phyloP scores from a whole-genome alignment of 2,888 invertebrate genomes.

The Cordilura impudica region DNA sequence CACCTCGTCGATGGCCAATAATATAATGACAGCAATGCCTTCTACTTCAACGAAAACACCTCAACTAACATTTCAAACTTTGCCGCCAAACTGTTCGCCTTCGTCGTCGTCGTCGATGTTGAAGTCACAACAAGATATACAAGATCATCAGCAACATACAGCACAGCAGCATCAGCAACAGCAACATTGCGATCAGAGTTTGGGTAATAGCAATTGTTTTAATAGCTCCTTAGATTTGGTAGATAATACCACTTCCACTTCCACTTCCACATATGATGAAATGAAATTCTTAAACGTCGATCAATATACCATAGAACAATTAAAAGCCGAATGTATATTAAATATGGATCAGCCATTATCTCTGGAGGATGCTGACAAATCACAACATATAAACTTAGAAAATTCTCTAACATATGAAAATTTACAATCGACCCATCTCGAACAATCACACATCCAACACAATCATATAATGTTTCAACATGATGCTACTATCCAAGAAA shows the following conservation, averaged over 20 bases:
- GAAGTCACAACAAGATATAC: constrained; percentile 33
- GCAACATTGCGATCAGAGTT: constrained; percentile 40
- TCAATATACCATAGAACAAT: constrained; percentile 78
- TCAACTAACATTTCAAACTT: constrained; percentile 55
- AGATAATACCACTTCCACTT: constrained; percentile 67
- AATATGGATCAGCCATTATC: constrained; percentile 76
- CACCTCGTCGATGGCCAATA: constrained; percentile 60
- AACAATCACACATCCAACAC: constrained; percentile 8
- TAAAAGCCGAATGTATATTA: constrained; percentile 77
- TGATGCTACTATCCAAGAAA: constrained; percentile 26
- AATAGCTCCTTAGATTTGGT: constrained; percentile 70
- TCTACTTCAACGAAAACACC: constrained; percentile 63
- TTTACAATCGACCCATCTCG: constrained; percentile 14
- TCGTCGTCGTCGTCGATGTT: constrained; percentile 40
- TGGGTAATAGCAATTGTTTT: constrained; percentile 57
- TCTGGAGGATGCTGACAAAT: constrained; percentile 67
- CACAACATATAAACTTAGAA: constrained; percentile 26
- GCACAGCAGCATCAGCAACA: constrained; percentile 58
- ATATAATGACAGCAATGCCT: constrained; percentile 57
- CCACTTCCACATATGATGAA: constrained; percentile 76
- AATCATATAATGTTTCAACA: constrained; percentile 26
- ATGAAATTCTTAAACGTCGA: constrained; percentile 78
- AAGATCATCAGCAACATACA: constrained; percentile 47
- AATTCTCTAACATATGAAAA: constrained; percentile 37
- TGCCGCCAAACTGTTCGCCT: constrained; percentile 41